A percentile compares a stretch with the other conserved stretches of the same genome.
phyloP scores from a whole-genome alignment of 2,797 vertebrate genomes.

The Gymnocypris eckloni region DNA sequence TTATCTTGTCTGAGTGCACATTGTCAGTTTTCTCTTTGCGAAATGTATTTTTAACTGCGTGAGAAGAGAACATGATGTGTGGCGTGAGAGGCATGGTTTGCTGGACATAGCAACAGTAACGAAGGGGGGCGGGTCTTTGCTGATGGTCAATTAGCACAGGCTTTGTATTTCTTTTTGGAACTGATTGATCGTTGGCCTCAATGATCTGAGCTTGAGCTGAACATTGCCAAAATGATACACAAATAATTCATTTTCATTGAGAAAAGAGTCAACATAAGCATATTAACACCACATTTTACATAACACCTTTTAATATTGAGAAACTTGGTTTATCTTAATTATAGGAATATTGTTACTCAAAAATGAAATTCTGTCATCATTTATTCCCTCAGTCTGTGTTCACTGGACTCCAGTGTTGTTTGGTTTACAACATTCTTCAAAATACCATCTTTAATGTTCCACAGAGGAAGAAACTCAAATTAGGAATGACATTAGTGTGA shows the following conservation, averaged over 20 bases:
- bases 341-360: neutral
- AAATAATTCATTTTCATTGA: neutral
- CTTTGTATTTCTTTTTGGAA: neutral
- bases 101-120: too few species aligned
- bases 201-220: neutral
- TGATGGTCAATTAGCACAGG: neutral
- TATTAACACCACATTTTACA: neutral
- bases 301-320: neutral
- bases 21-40: too few species aligned
- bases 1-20: too few species aligned
- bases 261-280: neutral
- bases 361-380: neutral
- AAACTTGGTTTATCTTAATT: neutral
- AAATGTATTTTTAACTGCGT: too few species aligned
- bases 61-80: too few species aligned
- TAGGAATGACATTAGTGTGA: neutral
- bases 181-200: neutral
- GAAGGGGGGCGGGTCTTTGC: too few species aligned
- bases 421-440: neutral
- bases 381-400: neutral
- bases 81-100: too few species aligned
- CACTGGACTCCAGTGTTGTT: neutral
- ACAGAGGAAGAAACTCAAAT: conserved; percentile 1
- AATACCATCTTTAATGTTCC: neutral
- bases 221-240: neutral